A percentile compares a stretch with the other conserved stretches of the same genome.
These are phyloP conservation scores for Crambe crambe DNA, from an alignment of 37 sponge, comb jelly and placozoan genomes.

Conservation along the genomic window DNA sequence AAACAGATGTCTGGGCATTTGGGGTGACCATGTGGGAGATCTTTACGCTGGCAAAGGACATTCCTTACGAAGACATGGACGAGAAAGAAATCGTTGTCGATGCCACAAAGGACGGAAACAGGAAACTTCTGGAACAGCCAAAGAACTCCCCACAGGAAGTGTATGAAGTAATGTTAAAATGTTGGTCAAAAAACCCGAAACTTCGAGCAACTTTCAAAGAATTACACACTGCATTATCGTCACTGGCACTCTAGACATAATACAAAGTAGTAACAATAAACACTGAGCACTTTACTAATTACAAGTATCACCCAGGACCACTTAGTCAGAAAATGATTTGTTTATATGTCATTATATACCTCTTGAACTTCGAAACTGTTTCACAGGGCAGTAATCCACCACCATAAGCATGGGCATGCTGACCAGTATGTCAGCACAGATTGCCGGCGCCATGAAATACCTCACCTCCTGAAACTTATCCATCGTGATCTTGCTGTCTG, in stretches of 20 bases:
- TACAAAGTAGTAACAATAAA: too few species aligned
- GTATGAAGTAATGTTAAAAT: constrained; percentile 59
- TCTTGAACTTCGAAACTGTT: too few species aligned
- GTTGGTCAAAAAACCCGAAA: constrained; percentile 47
- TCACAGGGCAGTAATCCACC: too few species aligned
- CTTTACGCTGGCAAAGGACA: constrained; percentile 44
- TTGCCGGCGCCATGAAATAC: too few species aligned
- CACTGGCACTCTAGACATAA: not conserved
- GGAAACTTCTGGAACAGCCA: constrained; percentile 26
- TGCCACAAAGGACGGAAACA: constrained; percentile 17
- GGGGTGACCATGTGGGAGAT: constrained; percentile 83
- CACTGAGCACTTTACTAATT: too few species aligned
- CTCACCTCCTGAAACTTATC: too few species aligned
- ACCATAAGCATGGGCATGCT: too few species aligned
- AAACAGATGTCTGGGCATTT: constrained; percentile 78
- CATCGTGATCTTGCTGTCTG: too few species aligned
- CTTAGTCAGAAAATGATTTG: too few species aligned
- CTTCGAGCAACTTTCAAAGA: constrained; percentile 52
- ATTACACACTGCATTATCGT: not conserved
- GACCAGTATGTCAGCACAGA: too few species aligned
- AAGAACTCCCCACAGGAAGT: constrained; percentile 37
- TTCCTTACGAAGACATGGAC: constrained; percentile 49
- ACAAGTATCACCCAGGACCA: too few species aligned
- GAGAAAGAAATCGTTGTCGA: constrained; percentile 66
- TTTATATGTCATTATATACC: too few species aligned